phyloP scores from a whole-genome alignment of 1,140 invertebrate genomes.

The Aphaenogaster floridana region DNA sequence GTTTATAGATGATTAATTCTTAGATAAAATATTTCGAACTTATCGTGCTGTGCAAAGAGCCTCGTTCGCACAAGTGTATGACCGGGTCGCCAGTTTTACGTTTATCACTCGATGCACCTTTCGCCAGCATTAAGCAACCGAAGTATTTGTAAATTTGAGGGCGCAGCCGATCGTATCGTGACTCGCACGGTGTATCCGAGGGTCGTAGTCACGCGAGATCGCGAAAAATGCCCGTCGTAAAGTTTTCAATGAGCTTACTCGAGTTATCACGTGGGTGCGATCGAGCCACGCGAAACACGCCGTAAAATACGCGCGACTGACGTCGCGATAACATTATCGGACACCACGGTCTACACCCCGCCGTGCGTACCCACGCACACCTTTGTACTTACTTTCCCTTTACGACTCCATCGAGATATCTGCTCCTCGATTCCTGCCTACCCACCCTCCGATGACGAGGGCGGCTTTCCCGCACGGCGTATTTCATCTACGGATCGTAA shows the following conservation, averaged over 20 bases:
- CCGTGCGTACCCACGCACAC: not conserved
- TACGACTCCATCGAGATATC: conserved; percentile 17
- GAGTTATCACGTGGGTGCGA: not conserved
- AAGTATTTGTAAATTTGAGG: conserved; percentile 5
- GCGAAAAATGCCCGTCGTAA: conserved; percentile 13
- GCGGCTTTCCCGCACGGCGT: not conserved
- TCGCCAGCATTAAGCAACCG: not conserved
- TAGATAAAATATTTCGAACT: not conserved
- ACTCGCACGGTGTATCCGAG: not conserved
- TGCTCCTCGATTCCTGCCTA: not conserved
- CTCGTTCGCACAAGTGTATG: not conserved
- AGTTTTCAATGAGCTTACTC: conserved; percentile 35
- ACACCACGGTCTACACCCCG: not conserved
- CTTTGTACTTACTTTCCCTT: not conserved
- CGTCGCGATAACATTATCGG: conserved; percentile 40
- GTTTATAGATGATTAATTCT: not conserved
- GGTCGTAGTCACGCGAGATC: conserved; percentile 38
- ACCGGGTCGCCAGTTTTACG: not conserved
- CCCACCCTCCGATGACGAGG: not conserved
- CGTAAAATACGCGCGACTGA: conserved; percentile 26
- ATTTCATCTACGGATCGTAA: conserved; percentile 28
- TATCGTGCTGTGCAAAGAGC: not conserved
- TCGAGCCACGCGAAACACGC: conserved; percentile 18
- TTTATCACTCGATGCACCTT: not conserved
- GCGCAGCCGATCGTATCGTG: conserved; percentile 20